Evolutionary conservation across 2,888 invertebrate species (phyloP), one percentile per base, ranked within the genome.

Genomic region (Yponomeuta cagnagella): DNA sequence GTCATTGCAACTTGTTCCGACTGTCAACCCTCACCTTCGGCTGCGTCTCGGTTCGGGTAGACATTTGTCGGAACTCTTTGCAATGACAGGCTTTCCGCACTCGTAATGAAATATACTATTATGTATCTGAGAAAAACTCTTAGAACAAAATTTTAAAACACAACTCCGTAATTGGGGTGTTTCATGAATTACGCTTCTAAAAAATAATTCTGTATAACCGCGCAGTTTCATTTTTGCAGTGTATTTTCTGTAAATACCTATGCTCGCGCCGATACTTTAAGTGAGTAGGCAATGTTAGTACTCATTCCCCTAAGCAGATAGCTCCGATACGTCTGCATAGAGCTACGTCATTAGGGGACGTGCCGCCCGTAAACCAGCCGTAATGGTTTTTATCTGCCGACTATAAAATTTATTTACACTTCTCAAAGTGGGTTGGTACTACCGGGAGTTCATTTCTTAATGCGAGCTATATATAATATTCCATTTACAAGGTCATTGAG

Each of bases 361-460:
- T 86, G 85, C 79, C 76, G 78, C 85, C 89, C 88, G 86, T 89
- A 89, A 89, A 90, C 23, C 80, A 85, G 85, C 79, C 79, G 82
- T 84, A 89, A 90, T 89, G 86, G 85, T 80, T 83, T 90, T 88
- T 90, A 89, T 91, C 90, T 88, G 78, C 77, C 82, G 52, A 80
- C 88, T 86, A 87, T 90, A 90, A 90, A 89, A 87, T 87, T 83
- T 89, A 89, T 89, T 88, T 87, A 89, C 88, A 83, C 85, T 79
- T 86, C 83, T 80, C 78, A 78, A 75, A 79, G 75, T 83, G 80
- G 33, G 68, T n/a, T 69, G 23, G 12, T 80, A 83, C 83, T 80
- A 83, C 83, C 77, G 80, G 74, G 78, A 80, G 79, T 79, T 79
- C 80, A 81, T 82, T 82, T 77, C 79, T 75, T 81, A 84, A 84